Percentiles rank a stretch among this genome's conserved stretches.
Evolutionary conservation across 2,797 vertebrate genomes (phyloP).

Genomic region (Distichodus sexfasciatus): DNA sequence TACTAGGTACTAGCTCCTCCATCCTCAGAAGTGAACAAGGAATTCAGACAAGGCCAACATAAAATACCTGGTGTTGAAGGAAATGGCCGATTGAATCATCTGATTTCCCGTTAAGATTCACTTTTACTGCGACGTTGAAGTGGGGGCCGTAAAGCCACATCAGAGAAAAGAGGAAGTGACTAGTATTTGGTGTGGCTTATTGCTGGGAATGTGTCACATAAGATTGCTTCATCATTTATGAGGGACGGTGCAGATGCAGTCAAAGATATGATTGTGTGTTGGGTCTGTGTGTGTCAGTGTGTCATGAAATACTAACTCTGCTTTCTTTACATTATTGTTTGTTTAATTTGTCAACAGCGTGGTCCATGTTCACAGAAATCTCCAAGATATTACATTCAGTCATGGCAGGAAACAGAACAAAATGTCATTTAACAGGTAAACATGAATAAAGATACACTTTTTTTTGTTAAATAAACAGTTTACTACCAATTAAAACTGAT

Average conservation of each 20-base stretch:
- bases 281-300: not conserved
- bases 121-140: too few relatives aligned
- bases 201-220: not conserved
- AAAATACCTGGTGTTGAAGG: too few relatives aligned
- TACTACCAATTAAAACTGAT: not conserved
- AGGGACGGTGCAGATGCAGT: not conserved
- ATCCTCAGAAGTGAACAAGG: too few relatives aligned
- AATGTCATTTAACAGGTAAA: not conserved
- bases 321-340: not conserved
- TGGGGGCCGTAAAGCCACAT: not conserved
- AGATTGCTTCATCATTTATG: not conserved
- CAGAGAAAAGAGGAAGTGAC: conserved; percentile 4
- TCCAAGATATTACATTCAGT: not conserved
- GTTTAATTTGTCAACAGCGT: not conserved
- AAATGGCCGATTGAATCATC: too few relatives aligned
- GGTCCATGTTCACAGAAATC: not conserved
- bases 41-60: too few relatives aligned
- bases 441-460: not conserved
- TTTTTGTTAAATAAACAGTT: not conserved
- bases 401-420: not conserved
- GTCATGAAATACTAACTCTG: not conserved
- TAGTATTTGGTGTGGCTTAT: not conserved
- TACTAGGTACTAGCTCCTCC: too few relatives aligned
- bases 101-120: too few relatives aligned
- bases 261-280: not conserved